Evolutionary conservation across 2,797 vertebrate genomes (phyloP).

Genomic region (Iguana delicatissima): DNA sequence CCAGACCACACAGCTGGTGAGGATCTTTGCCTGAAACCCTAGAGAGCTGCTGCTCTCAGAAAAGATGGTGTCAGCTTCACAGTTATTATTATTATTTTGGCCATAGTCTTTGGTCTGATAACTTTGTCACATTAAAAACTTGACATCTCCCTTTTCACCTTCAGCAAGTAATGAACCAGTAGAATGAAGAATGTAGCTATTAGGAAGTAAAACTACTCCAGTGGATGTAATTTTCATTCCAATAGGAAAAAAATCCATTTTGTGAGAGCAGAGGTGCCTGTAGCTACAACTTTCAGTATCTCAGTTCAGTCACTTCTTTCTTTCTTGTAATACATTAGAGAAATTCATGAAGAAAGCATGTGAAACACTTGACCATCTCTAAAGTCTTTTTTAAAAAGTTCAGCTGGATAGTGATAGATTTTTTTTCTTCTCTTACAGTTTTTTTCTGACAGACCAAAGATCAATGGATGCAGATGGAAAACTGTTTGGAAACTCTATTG

Average conservation of each 20-base stretch:
- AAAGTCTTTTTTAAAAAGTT: constrained; percentile 51
- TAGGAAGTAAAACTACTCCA: constrained; percentile 25
- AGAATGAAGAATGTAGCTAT: constrained; percentile 25
- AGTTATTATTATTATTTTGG: constrained; percentile 11
- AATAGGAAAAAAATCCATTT: constrained; percentile 48
- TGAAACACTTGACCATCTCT: constrained; percentile 44
- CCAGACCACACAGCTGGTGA: neutral
- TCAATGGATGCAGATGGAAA: constrained; percentile 41
- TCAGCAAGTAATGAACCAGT: constrained; percentile 21
- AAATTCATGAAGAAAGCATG: constrained; percentile 4
- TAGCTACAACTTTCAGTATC: constrained; percentile 45
- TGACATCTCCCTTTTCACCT: constrained; percentile 18
- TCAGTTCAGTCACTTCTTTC: constrained; percentile 13
- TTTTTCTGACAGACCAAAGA: constrained; percentile 15
- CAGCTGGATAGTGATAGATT: constrained; percentile 43
- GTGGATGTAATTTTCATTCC: constrained; percentile 18
- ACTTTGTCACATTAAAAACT: constrained; percentile 13
- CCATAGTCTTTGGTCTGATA: neutral
- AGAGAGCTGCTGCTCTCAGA: neutral
- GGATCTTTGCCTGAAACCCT: neutral
- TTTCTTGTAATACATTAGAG: constrained; percentile 31
- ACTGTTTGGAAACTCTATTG: constrained; percentile 28
- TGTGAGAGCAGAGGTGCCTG: constrained; percentile 49
- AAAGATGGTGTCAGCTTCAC: neutral
- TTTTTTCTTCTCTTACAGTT: constrained; percentile 13